These are phyloP conservation scores for Stenichneumon culpator DNA, from an alignment of 2,888 invertebrate species.

Conservation along the genomic window DNA sequence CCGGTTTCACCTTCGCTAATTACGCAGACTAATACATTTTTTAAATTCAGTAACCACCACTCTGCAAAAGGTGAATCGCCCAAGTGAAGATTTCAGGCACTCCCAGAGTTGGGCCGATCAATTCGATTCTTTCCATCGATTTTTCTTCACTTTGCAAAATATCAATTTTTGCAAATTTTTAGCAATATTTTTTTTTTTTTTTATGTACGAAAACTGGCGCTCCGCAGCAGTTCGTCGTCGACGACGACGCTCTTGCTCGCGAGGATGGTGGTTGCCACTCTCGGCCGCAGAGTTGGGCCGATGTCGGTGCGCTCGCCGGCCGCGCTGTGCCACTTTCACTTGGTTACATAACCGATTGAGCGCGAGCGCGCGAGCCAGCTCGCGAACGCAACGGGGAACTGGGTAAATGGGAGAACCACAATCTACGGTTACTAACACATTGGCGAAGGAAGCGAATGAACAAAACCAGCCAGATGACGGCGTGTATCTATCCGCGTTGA, in stretches of 20 bases:
- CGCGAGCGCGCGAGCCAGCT: constrained; percentile 75
- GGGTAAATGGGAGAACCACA: constrained; percentile 85
- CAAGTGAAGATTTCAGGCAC: no score
- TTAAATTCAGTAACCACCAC: no score
- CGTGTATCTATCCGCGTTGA: constrained; percentile 56
- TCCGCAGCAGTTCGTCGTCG: constrained; percentile 30
- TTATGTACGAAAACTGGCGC: not conserved
- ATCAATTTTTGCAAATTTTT: no score
- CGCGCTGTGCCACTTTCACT: constrained; percentile 84
- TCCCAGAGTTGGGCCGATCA: no score
- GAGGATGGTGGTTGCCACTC: constrained; percentile 66
- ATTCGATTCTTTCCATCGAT: no score
- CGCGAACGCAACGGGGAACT: constrained; percentile 80
- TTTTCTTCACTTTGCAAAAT: no score
- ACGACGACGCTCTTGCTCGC: constrained; percentile 36
- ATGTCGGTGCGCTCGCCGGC: constrained; percentile 76
- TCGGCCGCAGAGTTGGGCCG: constrained; percentile 72
- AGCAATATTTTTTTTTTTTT: not conserved
- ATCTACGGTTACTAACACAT: constrained; percentile 78
- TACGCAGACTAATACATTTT: not conserved
- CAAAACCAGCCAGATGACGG: constrained; percentile 42
- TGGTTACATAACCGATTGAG: constrained; percentile 82
- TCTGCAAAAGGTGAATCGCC: no score
- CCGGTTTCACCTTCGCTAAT: not conserved
- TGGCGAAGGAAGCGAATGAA: constrained; percentile 49